Conservation (phyloP, 2,113 vertebrate genomes). For the Cardinalis cardinalis region DNA sequence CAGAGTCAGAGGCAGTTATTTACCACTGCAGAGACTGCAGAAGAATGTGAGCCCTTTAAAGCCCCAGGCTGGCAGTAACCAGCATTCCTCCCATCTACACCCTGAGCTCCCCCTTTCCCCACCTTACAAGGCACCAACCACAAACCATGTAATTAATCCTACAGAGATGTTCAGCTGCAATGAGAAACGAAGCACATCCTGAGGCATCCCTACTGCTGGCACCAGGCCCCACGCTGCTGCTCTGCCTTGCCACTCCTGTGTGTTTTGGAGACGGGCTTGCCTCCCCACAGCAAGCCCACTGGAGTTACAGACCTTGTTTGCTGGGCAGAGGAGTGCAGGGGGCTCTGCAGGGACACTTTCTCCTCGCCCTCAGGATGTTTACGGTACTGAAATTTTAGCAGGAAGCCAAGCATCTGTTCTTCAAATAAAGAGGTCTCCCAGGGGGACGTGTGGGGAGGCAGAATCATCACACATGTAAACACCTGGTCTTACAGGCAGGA, state of each 20-base stretch:
- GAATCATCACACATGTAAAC: constrained; percentile 14
- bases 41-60: not conserved
- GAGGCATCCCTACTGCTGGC: not conserved
- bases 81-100: not conserved
- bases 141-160: not conserved
- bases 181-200: not conserved
- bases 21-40: not conserved
- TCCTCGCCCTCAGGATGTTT: not conserved
- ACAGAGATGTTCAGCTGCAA: not conserved
- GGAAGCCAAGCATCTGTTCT: constrained; percentile 46
- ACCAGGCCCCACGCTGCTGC: not conserved
- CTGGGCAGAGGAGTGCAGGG: not conserved
- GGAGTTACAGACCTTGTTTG: not conserved
- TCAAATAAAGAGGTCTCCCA: constrained; percentile 20
- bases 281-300: not conserved
- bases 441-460: not conserved
- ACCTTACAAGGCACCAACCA: not conserved
- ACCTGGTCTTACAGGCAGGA: constrained; percentile 16
- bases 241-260: not conserved
- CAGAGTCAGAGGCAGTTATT: not conserved
- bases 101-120: not conserved
- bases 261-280: not conserved
- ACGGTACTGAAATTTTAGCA: constrained; percentile 1
- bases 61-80: not conserved
- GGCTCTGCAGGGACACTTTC: not conserved